Conservation (phyloP, 2,113 vertebrate species). For the Lonchura striata region DNA sequence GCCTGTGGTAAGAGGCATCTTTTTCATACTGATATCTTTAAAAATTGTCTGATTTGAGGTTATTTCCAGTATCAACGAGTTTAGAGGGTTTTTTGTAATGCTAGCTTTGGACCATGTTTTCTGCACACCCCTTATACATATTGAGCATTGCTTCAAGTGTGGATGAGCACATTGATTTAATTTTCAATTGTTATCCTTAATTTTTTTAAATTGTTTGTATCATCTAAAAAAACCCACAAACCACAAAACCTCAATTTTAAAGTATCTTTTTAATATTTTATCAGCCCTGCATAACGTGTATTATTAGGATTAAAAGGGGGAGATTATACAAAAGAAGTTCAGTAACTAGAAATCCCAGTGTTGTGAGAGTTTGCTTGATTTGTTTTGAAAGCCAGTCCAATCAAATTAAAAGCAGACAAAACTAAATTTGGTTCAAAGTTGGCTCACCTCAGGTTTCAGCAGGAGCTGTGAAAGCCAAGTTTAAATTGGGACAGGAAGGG, state of each 20-base stretch:
- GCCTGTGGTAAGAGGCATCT: background rate
- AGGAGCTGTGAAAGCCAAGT: conserved; percentile 62
- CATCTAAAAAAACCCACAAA: background rate
- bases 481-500: conserved; percentile 69
- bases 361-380: conserved; percentile 27
- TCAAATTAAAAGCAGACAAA: conserved; percentile 63
- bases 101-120: background rate
- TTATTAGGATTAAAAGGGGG: background rate
- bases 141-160: background rate
- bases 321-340: conserved; percentile 4
- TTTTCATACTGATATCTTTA: background rate
- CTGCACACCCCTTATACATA: background rate
- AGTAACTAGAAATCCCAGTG: background rate
- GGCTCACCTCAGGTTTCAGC: conserved; percentile 57
- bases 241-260: background rate
- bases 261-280: background rate
- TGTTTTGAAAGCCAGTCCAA: conserved; percentile 56
- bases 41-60: background rate
- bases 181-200: background rate
- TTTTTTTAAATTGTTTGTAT: background rate
- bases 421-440: conserved; percentile 65
- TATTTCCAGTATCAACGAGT: background rate
- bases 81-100: background rate
- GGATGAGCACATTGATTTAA: background rate
- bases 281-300: background rate